Evolutionary conservation across 2,797 vertebrate species (phyloP).

Genomic region (Pyrrhura leucotis): DNA sequence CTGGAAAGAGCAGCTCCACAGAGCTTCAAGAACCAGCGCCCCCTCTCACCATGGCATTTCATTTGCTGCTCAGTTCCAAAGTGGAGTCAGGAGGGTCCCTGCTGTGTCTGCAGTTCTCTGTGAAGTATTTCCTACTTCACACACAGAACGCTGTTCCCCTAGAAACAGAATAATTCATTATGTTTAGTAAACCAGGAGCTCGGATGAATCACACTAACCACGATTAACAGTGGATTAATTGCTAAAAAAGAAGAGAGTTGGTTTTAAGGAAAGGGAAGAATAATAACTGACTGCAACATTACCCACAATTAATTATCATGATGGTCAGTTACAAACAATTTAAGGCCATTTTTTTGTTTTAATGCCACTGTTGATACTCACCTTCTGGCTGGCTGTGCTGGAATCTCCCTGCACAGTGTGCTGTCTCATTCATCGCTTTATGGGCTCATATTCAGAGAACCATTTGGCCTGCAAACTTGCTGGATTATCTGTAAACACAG

Average conservation of each 20-base stretch:
- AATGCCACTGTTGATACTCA: slow-evolving; percentile 37
- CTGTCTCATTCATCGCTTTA: slow-evolving; percentile 52
- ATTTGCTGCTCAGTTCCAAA: not conserved
- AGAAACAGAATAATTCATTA: slow-evolving; percentile 25
- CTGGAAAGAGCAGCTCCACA: not conserved
- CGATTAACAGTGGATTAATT: slow-evolving; percentile 38
- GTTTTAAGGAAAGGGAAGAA: slow-evolving; percentile 64
- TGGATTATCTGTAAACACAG: slow-evolving; percentile 77
- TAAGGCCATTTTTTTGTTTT: slow-evolving; percentile 47
- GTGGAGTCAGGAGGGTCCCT: not conserved
- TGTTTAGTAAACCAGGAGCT: slow-evolving; percentile 39
- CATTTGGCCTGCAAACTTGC: slow-evolving; percentile 74
- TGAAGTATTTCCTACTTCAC: slow-evolving; percentile 15
- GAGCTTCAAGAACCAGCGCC: not conserved
- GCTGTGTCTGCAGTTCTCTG: not conserved
- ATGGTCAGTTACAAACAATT: slow-evolving; percentile 63
- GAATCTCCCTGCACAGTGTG: slow-evolving; percentile 16
- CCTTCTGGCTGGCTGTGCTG: slow-evolving; percentile 39
- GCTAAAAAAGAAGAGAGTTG: slow-evolving; percentile 40
- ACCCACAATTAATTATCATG: slow-evolving; percentile 62
- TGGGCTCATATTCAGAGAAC: slow-evolving; percentile 65
- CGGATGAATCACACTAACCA: slow-evolving; percentile 21
- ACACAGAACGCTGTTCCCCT: not conserved
- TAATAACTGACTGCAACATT: slow-evolving; percentile 54
- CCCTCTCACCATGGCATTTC: not conserved